Evolutionary conservation across 2,113 vertebrate species (phyloP).

Genomic region (Capricornis sumatraensis): DNA sequence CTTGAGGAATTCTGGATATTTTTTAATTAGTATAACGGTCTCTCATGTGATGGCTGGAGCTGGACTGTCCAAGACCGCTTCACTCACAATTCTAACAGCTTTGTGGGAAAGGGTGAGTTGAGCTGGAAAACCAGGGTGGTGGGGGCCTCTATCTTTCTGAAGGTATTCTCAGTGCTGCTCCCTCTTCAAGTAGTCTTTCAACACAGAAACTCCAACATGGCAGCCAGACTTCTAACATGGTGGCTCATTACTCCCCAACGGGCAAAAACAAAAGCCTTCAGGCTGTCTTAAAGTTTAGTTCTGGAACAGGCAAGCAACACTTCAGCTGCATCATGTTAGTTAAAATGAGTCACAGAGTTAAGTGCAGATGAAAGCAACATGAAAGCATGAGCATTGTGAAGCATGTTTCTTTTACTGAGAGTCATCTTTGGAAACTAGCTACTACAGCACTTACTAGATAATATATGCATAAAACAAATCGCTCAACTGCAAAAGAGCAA

Average conservation of each 20-base stretch:
- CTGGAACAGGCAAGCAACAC: background rate
- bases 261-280: background rate
- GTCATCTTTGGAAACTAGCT: background rate
- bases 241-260: background rate
- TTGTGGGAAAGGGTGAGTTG: background rate
- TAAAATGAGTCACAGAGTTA: background rate
- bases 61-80: background rate
- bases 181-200: background rate
- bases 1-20: background rate
- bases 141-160: background rate
- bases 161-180: background rate
- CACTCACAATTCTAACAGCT: background rate
- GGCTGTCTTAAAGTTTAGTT: background rate
- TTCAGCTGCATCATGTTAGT: background rate
- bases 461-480: background rate
- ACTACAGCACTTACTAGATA: background rate
- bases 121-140: background rate
- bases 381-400: background rate
- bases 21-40: background rate
- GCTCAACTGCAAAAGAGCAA: background rate
- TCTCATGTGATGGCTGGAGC: background rate
- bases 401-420: background rate
- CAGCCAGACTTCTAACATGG: background rate
- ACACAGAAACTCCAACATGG: background rate
- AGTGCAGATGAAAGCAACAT: background rate